Evolutionary conservation across 1,140 invertebrate genomes (phyloP).

Genomic region (Druon quercuslanigerum): DNA sequence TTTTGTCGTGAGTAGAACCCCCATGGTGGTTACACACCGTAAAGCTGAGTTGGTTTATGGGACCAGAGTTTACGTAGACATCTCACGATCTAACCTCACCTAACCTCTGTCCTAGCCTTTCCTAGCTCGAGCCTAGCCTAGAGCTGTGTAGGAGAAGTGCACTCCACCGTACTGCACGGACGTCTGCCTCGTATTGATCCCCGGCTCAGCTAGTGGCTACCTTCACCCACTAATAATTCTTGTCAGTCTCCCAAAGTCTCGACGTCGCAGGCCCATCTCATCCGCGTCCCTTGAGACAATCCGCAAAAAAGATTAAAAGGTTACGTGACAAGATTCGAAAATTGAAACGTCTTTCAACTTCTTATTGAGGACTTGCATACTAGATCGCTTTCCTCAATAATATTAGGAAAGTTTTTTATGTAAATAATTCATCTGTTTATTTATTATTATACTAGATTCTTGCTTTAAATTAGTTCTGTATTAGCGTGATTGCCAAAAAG

Average conservation of each 20-base stretch:
- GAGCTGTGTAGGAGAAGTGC: constrained; percentile 69
- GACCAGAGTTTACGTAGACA: constrained; percentile 69
- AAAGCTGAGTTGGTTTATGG: constrained; percentile 68
- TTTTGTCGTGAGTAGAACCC: constrained; percentile 20
- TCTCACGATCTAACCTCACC: constrained; percentile 69
- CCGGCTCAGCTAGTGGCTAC: constrained; percentile 74
- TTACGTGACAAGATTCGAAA: not conserved
- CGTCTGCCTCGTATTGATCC: constrained; percentile 74
- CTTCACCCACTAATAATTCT: constrained; percentile 77
- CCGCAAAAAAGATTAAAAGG: constrained; percentile 7
- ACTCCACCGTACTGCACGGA: constrained; percentile 70
- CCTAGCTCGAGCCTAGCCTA: constrained; percentile 69
- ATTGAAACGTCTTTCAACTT: not conserved
- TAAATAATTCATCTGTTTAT: no score
- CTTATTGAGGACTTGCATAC: not conserved
- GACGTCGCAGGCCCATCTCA: constrained; percentile 56
- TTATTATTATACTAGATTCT: no score
- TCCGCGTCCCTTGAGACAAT: constrained; percentile 23
- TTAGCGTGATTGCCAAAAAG: no score
- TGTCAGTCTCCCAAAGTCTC: constrained; percentile 74
- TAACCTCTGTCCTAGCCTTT: constrained; percentile 65
- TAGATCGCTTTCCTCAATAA: no score
- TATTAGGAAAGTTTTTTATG: no score
- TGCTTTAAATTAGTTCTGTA: no score
- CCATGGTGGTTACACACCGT: constrained; percentile 58